Percentiles rank a stretch among this genome's conserved stretches.
Conservation (phyloP, 2,888 invertebrate species). For the Uloborus plumipes region DNA sequence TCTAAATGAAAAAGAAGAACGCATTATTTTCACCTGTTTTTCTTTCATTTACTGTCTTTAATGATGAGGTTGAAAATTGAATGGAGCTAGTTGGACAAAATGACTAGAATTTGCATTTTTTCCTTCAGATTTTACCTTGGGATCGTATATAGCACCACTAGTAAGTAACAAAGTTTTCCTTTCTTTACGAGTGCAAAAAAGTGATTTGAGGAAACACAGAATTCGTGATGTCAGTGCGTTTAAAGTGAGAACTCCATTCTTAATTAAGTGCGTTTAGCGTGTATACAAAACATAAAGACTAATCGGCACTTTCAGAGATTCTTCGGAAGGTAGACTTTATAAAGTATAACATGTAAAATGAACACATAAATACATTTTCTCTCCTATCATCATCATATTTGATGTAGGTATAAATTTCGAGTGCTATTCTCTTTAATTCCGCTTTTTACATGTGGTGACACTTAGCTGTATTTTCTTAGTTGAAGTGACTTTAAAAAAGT, state of each 20-base stretch:
- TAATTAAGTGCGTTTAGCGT: slow-evolving; percentile 35
- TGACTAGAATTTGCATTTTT: slow-evolving; percentile 37
- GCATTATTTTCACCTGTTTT: slow-evolving; percentile 20
- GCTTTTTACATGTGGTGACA: too few relatives aligned
- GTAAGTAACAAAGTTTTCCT: too few relatives aligned
- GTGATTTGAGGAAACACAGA: slow-evolving; percentile 5
- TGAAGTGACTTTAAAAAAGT: too few relatives aligned
- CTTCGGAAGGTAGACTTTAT: too few relatives aligned
- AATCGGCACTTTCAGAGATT: neutral
- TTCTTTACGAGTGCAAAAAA: neutral
- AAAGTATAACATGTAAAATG: too few relatives aligned
- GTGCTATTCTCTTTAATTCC: too few relatives aligned
- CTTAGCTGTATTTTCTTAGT: too few relatives aligned
- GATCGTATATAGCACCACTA: neutral
- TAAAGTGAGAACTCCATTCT: neutral
- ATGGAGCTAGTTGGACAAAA: slow-evolving; percentile 27
- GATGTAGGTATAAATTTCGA: too few relatives aligned
- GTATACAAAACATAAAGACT: slow-evolving; percentile 9
- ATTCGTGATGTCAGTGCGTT: neutral
- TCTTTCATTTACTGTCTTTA: slow-evolving; percentile 4
- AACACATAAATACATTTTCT: too few relatives aligned
- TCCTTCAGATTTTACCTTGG: slow-evolving; percentile 6
- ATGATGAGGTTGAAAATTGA: slow-evolving; percentile 12
- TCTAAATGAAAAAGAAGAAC: neutral
- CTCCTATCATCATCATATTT: too few relatives aligned